phyloP scores from a whole-genome alignment of 2,113 vertebrate species.

The Notothenia coriiceps region DNA sequence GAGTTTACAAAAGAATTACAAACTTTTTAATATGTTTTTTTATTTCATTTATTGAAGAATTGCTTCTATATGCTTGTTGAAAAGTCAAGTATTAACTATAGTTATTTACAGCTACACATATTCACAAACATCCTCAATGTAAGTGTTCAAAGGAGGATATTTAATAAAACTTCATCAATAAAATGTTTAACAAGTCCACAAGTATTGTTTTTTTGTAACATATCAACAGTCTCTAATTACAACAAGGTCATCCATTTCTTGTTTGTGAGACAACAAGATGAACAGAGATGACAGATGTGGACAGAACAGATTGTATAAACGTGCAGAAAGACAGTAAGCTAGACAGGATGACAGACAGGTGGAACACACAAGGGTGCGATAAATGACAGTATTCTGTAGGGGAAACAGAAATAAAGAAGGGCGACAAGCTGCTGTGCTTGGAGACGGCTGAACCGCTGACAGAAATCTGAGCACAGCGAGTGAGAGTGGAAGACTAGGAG shows the following conservation, averaged over 20 bases:
- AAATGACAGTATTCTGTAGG: not conserved
- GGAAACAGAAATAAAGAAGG: slow-evolving; percentile 5
- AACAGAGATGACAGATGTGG: slow-evolving; percentile 19
- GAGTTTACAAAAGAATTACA: not conserved
- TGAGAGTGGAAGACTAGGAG: slow-evolving; percentile 21
- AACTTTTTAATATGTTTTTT: no score
- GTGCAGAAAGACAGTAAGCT: not conserved
- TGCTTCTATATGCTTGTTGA: not conserved
- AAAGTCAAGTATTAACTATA: not conserved
- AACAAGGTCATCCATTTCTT: slow-evolving; percentile 2
- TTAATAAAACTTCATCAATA: not conserved
- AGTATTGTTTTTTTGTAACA: not conserved
- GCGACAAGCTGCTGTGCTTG: slow-evolving; percentile 3
- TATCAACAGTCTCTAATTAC: not conserved
- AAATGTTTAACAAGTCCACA: not conserved
- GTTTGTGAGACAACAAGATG: slow-evolving; percentile 13
- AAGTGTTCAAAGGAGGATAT: not conserved
- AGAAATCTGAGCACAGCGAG: not conserved
- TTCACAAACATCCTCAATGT: not conserved
- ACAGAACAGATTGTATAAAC: slow-evolving; percentile 15
- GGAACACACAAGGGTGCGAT: slow-evolving; percentile 16
- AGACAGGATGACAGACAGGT: slow-evolving; percentile 21
- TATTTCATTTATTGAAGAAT: not conserved
- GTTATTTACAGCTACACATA: not conserved
- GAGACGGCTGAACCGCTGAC: slow-evolving; percentile 4